Conservation (phyloP, 2,113 vertebrate genomes). For the Clarias batrachus region DNA sequence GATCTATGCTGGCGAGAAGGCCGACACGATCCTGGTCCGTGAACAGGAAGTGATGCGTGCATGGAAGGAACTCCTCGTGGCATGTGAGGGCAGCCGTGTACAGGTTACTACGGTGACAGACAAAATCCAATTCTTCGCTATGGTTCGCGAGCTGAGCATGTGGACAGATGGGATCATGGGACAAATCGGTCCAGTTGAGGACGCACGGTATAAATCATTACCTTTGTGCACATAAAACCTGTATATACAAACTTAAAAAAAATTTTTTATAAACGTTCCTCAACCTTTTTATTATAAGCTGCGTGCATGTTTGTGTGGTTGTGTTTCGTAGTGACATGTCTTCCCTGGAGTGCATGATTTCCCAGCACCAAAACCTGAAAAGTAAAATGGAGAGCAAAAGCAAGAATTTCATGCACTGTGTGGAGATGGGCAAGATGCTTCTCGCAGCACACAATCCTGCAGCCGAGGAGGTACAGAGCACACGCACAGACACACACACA, state of each 20-base stretch:
- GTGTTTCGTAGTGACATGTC: conserved; percentile 78
- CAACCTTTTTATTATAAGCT: conserved; percentile 9
- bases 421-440: conserved; percentile 82
- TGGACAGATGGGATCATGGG: conserved; percentile 93
- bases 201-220: conserved; percentile 74
- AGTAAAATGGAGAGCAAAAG: conserved; percentile 86
- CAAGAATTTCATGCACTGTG: conserved; percentile 83
- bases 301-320: not conserved
- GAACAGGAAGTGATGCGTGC: conserved; percentile 84
- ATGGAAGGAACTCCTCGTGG: conserved; percentile 83
- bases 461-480: conserved; percentile 81
- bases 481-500: conserved; percentile 8
- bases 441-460: conserved; percentile 84
- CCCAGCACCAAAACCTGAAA: conserved; percentile 88
- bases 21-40: conserved; percentile 83
- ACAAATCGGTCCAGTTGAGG: conserved; percentile 84
- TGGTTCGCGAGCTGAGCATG: conserved; percentile 87
- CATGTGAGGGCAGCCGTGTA: conserved; percentile 82
- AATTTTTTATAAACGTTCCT: not conserved
- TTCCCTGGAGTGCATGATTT: conserved; percentile 82
- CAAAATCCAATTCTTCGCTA: conserved; percentile 90
- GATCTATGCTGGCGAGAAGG: conserved; percentile 91
- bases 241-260: not conserved
- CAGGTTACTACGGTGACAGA: conserved; percentile 86
- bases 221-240: no score